A percentile compares a stretch with the other conserved stretches of the same genome.
Evolutionary conservation across 2,113 vertebrate genomes (phyloP).

Genomic region (Scalopus aquaticus): DNA sequence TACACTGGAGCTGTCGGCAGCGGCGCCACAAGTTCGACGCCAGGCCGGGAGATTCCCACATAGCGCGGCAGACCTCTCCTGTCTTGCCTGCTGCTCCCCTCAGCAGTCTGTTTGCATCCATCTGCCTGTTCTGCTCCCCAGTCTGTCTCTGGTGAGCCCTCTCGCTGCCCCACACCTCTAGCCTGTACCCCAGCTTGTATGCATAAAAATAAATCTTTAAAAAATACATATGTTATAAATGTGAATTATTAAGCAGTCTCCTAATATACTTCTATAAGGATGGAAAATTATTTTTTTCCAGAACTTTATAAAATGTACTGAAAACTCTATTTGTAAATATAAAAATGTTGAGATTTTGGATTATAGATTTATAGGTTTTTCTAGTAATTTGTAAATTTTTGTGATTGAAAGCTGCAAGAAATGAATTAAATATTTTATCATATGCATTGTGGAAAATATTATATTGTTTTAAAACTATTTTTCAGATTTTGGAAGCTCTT

Average conservation of each 20-base stretch:
- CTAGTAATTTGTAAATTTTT: conserved; percentile 13
- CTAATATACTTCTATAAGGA: neutral
- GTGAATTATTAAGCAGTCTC: neutral
- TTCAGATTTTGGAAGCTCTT: conserved; percentile 82
- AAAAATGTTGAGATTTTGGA: neutral
- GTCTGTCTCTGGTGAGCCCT: too few relatives aligned
- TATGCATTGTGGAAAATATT: neutral
- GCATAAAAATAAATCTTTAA: too few relatives aligned
- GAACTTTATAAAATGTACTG: neutral
- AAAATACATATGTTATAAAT: conserved; percentile 17
- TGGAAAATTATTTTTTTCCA: conserved; percentile 9
- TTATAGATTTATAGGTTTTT: conserved; percentile 1
- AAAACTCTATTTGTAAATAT: neutral
- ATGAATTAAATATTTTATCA: conserved; percentile 9
- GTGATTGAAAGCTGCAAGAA: conserved; percentile 2
- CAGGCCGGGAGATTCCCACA: too few relatives aligned
- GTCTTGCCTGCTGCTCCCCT: too few relatives aligned
- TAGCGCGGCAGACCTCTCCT: too few relatives aligned
- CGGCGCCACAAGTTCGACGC: too few relatives aligned
- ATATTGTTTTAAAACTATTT: conserved; percentile 57
- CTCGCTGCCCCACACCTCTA: too few relatives aligned
- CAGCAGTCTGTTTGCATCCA: too few relatives aligned
- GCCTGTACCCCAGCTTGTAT: too few relatives aligned
- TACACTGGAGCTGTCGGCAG: too few relatives aligned
- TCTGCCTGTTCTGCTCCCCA: too few relatives aligned